phyloP scores from a whole-genome alignment of 2,888 invertebrate species.

The Beris morrisii region DNA sequence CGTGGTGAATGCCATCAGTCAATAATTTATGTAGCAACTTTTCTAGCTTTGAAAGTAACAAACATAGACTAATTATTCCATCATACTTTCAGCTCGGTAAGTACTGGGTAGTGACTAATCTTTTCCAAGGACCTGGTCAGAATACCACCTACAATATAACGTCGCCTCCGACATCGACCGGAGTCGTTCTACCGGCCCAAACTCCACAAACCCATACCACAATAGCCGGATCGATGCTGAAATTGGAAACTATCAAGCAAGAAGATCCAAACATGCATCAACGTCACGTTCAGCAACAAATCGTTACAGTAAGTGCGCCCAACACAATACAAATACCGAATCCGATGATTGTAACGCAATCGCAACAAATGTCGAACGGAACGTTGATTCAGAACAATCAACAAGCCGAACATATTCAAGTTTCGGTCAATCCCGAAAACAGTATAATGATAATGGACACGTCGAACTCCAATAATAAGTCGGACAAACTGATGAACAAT shows the following conservation, averaged over 20 bases:
- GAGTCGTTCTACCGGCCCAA: conserved; percentile 39
- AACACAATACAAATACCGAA: conserved; percentile 46
- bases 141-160: conserved; percentile 43
- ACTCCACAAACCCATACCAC: conserved; percentile 44
- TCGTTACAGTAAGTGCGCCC: conserved; percentile 37
- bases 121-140: conserved; percentile 62
- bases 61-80: no score
- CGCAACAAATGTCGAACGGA: conserved; percentile 45
- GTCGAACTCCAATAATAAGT: conserved; percentile 25
- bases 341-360: conserved; percentile 43
- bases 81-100: conserved; percentile 66
- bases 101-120: conserved; percentile 82
- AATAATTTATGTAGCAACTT: no score
- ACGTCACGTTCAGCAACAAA: conserved; percentile 36
- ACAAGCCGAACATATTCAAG: conserved; percentile 41
- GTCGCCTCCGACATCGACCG: conserved; percentile 44
- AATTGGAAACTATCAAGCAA: conserved; percentile 42
- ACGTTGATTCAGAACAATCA: conserved; percentile 45
- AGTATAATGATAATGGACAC: conserved; percentile 38
- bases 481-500: conserved; percentile 41
- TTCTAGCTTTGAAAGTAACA: no score
- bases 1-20: no score
- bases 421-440: conserved; percentile 39
- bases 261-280: conserved; percentile 38
- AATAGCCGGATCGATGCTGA: conserved; percentile 35